A percentile compares a stretch with the other conserved stretches of the same genome.
These are phyloP conservation scores for Premnoplex brunnescens DNA, from an alignment of 2,797 vertebrate species.

Conservation along the genomic window DNA sequence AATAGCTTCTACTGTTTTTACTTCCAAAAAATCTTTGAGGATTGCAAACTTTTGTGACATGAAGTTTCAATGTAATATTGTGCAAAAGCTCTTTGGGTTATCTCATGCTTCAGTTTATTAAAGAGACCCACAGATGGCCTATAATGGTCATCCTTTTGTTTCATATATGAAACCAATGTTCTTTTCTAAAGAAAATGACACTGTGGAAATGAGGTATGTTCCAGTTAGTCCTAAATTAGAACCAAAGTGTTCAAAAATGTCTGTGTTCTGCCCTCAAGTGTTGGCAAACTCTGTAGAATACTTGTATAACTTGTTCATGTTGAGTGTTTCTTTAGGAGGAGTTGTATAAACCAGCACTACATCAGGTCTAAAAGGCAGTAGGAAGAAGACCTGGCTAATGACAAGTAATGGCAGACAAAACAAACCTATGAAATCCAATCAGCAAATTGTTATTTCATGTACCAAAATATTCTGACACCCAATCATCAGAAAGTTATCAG, in stretches of 20 bases:
- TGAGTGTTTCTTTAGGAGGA: neutral
- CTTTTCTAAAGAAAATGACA: conserved; percentile 19
- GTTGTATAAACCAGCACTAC: neutral
- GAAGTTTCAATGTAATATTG: neutral
- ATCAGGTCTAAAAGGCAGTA: neutral
- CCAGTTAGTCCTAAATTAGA: neutral
- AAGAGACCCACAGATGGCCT: neutral
- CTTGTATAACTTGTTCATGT: neutral
- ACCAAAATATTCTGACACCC: neutral
- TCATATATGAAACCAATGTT: neutral
- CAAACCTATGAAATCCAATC: neutral
- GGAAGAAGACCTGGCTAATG: neutral
- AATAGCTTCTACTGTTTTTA: neutral
- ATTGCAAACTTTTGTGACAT: neutral
- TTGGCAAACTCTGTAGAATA: neutral
- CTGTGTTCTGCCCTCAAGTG: neutral
- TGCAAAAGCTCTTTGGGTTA: neutral
- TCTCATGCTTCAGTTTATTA: neutral
- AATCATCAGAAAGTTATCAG: neutral
- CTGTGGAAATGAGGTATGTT: neutral
- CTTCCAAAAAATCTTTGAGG: neutral
- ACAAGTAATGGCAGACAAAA: neutral
- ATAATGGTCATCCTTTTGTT: neutral
- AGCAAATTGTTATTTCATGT: neutral
- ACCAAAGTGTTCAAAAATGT: neutral